A percentile compares a stretch with the other conserved stretches of the same genome.
phyloP scores from a whole-genome alignment of 2,113 vertebrate species.

The Micromys minutus region DNA sequence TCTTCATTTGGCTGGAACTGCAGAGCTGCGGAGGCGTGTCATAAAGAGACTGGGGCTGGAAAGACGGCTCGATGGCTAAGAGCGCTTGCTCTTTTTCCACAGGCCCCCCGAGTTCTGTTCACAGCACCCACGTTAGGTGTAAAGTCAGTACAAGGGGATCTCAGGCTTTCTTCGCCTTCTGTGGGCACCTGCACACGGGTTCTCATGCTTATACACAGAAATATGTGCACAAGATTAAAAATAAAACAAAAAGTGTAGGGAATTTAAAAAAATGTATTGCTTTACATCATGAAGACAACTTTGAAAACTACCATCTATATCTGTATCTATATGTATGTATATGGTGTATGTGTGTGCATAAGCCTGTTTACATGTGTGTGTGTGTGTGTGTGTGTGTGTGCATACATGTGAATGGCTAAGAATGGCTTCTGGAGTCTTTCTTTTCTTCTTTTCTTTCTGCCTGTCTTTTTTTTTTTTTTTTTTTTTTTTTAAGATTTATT shows the following conservation, averaged over 20 bases:
- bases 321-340: background rate
- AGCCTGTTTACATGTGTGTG: background rate
- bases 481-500: too few species aligned
- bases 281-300: constrained; percentile 30
- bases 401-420: background rate
- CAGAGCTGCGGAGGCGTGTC: constrained; percentile 44
- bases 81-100: background rate
- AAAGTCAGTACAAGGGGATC: too few species aligned
- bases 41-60: background rate
- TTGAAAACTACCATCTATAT: background rate
- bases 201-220: background rate
- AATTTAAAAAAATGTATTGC: constrained; percentile 39
- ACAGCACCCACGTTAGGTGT: background rate
- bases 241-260: background rate
- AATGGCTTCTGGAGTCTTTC: background rate
- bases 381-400: background rate
- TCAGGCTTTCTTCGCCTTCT: background rate
- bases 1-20: constrained; percentile 54
- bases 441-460: too few species aligned
- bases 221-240: background rate
- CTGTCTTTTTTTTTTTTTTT: too few species aligned
- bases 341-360: background rate
- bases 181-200: too few species aligned
- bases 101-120: background rate
- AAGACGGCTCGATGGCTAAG: too few species aligned